A percentile compares a stretch with the other conserved stretches of the same genome.
Conservation (phyloP, 2,888 invertebrate species). For the Mycalesis mineus region DNA sequence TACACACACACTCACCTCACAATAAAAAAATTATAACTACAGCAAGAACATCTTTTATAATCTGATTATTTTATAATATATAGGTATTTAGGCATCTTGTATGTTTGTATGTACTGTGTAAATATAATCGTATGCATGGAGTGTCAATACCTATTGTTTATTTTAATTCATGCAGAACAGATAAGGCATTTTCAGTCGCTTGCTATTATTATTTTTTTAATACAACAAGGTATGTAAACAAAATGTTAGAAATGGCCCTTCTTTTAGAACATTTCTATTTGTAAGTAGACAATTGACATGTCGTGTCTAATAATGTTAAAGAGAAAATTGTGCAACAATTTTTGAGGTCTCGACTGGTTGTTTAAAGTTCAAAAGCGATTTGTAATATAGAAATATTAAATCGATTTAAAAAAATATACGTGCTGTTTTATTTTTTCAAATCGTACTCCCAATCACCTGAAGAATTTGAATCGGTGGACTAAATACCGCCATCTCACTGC, state of each 20-base stretch:
- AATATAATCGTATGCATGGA: too few species aligned
- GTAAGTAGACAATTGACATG: conserved; percentile 35
- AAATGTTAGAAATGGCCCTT: conserved; percentile 31
- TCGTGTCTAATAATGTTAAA: conserved; percentile 27
- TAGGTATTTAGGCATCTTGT: too few species aligned
- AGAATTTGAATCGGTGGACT: too few species aligned
- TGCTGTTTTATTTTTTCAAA: conserved; percentile 8
- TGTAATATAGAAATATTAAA: conserved; percentile 72
- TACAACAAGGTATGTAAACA: too few species aligned
- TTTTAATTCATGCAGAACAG: too few species aligned
- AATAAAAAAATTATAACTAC: too few species aligned
- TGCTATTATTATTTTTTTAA: background rate
- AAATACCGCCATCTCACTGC: too few species aligned
- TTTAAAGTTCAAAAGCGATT: conserved; percentile 69
- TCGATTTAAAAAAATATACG: conserved; percentile 48
- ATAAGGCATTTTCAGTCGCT: background rate
- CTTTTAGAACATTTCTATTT: conserved; percentile 37
- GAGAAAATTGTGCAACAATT: conserved; percentile 45
- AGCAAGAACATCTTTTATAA: too few species aligned
- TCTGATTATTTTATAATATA: too few species aligned
- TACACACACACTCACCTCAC: too few species aligned
- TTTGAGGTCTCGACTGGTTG: conserved; percentile 61
- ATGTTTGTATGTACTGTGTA: too few species aligned
- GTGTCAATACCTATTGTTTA: too few species aligned
- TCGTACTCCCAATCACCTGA: background rate